Conservation (phyloP, 2,797 vertebrate genomes). For the Lepus oiostolus region DNA sequence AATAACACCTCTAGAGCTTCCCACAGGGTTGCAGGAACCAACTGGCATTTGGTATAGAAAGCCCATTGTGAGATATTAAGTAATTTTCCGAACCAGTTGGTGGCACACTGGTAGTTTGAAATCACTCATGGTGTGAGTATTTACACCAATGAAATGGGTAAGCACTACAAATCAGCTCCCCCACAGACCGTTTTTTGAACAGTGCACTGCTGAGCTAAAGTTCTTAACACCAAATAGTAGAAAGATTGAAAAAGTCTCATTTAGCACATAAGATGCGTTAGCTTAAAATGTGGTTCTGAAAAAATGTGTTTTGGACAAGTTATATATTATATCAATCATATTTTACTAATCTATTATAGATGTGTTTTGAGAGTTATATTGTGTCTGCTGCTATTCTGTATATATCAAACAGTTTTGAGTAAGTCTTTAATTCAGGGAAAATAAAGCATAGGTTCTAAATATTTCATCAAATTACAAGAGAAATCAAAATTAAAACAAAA, state of each 20-base stretch:
- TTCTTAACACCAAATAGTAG: background rate
- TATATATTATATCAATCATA: background rate
- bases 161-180: background rate
- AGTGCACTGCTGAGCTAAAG: background rate
- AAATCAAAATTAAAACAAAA: background rate
- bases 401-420: background rate
- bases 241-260: background rate
- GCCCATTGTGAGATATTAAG: background rate
- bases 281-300: background rate
- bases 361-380: background rate
- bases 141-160: conserved; percentile 38
- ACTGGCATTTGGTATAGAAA: background rate
- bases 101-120: background rate
- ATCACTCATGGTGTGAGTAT: background rate
- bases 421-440: background rate
- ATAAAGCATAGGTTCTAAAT: background rate
- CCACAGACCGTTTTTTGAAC: background rate
- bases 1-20: conserved; percentile 6
- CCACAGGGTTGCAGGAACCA: background rate
- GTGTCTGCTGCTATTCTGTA: background rate
- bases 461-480: background rate
- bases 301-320: background rate
- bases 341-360: background rate
- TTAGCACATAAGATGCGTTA: background rate
- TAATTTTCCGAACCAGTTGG: conserved; percentile 27